Evolutionary conservation across 2,797 vertebrate species (phyloP).

Genomic region (Sebastes dallii): DNA sequence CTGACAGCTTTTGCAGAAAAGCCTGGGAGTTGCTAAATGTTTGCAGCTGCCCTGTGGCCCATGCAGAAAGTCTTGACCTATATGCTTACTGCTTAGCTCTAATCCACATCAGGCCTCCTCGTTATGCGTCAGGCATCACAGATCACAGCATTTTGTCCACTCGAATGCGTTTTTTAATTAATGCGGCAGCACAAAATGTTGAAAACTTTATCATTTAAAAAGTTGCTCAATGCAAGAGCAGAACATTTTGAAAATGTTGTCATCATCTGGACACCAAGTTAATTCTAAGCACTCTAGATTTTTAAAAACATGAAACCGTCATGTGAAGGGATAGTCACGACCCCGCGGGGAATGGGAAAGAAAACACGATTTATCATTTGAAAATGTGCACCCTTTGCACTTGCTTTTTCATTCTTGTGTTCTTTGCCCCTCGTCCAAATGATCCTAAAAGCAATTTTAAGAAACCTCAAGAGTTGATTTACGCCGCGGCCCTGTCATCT

Average conservation of each 20-base stretch:
- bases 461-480: conserved; percentile 95
- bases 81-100: conserved; percentile 52
- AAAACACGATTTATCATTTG: conserved; percentile 80
- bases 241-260: neutral
- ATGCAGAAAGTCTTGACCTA: conserved; percentile 62
- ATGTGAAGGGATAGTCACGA: conserved; percentile 57
- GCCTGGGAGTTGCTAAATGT: conserved; percentile 71
- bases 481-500: conserved; percentile 87
- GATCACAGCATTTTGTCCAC: conserved; percentile 26
- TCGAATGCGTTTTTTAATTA: conserved; percentile 14
- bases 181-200: neutral
- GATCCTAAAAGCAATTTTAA: conserved; percentile 87
- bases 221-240: neutral
- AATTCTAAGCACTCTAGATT: conserved; percentile 26
- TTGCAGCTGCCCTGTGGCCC: conserved; percentile 76
- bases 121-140: conserved; percentile 34
- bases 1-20: conserved; percentile 63
- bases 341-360: conserved; percentile 71
- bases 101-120: conserved; percentile 51
- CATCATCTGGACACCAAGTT: conserved; percentile 7
- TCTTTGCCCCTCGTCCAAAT: conserved; percentile 72
- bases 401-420: conserved; percentile 77
- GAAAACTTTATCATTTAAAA: neutral
- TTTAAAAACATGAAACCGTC: conserved; percentile 62
- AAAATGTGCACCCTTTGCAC: conserved; percentile 80